Base-by-base conservation (phyloP, 1,140 invertebrate species). In the Drosophila miranda region DNA sequence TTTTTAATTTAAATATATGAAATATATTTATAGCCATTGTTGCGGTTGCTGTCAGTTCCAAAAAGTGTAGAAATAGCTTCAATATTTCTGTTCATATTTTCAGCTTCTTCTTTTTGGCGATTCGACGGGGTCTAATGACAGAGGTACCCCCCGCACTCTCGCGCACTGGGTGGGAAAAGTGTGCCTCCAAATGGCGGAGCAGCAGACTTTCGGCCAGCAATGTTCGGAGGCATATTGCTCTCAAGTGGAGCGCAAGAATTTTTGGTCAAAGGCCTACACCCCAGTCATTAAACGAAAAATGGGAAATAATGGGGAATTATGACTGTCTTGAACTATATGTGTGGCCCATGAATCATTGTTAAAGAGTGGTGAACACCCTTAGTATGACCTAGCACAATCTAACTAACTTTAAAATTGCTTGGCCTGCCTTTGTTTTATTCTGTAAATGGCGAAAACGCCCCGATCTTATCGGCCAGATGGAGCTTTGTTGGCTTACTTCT, bases 21-120 rank as follows among this genome's bases (percentile, higher is more conserved):
- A 67, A 78, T 56, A 81, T 83, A 83, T 84, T 84, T 84, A 76
- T 84, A 84, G 81, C 67, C 67, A 83, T 84, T 84, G 81, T 87
- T 84, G 81, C 69, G 81, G 81, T 84, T 69, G 81, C 68, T 70
- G 49, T 69, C 56, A 63, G 76, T 59, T 56, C 75, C 63, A 64
- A 70, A 74, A 21, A 84, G 73, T 69, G 68, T 81, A 62, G 78
- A 75, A 87, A 81, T 82, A 68, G 60, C 74, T 86, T 87, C 69
- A 78, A 86, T 81, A 72, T 74, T 78, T 81, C 19, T 26, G 56
- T 61, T 77, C 19, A 57, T 71, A 52, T 71, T 55, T 60, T 57
- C 34, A 4, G 67, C 45, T 46, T 19, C 56, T 72, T 58, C 42
- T 51, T 53, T 59, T 59, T 57, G 76, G 66, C 58, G 62, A 81